A percentile compares a stretch with the other conserved stretches of the same genome.
These are phyloP conservation scores for Phocides pigmalion DNA, from an alignment of 1,140 invertebrate genomes.

Conservation along the genomic window DNA sequence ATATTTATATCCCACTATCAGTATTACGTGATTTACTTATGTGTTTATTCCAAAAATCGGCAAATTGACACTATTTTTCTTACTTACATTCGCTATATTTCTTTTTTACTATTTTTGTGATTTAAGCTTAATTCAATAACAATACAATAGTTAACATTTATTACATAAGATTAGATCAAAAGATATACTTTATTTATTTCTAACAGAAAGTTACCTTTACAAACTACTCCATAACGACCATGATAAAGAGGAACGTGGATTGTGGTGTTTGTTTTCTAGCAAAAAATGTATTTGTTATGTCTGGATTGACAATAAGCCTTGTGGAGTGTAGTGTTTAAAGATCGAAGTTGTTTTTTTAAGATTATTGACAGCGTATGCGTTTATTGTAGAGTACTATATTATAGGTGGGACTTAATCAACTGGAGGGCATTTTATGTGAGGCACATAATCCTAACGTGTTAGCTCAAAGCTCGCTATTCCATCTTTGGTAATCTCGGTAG, in stretches of 20 bases:
- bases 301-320: too few relatives aligned
- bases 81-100: slow-evolving; percentile 1
- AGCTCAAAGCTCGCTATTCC: slow-evolving; percentile 48
- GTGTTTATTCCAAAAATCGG: slow-evolving; percentile 27
- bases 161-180: too few relatives aligned
- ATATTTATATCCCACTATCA: slow-evolving; percentile 33
- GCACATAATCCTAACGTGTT: slow-evolving; percentile 47
- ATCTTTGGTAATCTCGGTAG: slow-evolving; percentile 46
- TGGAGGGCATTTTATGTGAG: slow-evolving; percentile 46
- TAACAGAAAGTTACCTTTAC: too few relatives aligned
- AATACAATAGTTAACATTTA: too few relatives aligned
- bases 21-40: slow-evolving; percentile 28
- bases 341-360: not conserved
- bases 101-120: not conserved
- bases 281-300: too few relatives aligned
- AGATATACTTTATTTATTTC: too few relatives aligned
- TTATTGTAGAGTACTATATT: slow-evolving; percentile 6
- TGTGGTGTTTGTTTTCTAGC: too few relatives aligned
- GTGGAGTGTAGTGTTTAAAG: too few relatives aligned
- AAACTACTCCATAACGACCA: too few relatives aligned
- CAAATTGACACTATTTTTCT: slow-evolving; percentile 16
- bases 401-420: slow-evolving; percentile 47
- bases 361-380: not conserved
- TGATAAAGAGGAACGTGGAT: too few relatives aligned
- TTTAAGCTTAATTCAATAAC: too few relatives aligned